A percentile compares a stretch with the other conserved stretches of the same genome.
These are phyloP conservation scores for Actinostola sp. DNA, from an alignment of 92 coral and sea anemone genomes.

Conservation along the genomic window DNA sequence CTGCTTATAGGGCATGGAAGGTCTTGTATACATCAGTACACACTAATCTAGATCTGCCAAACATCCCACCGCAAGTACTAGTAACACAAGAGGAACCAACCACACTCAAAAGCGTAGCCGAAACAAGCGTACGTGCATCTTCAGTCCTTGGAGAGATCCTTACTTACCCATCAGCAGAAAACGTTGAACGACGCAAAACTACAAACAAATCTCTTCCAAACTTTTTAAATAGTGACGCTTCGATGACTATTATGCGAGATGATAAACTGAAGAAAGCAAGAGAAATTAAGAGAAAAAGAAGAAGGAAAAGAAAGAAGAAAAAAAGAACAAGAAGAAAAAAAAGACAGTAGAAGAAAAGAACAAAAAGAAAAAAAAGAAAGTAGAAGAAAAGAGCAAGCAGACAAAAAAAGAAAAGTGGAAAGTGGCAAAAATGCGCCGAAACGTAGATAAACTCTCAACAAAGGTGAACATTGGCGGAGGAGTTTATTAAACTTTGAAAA, in stretches of 20 bases:
- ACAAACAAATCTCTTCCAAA: conserved; percentile 34
- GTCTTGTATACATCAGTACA: conserved; percentile 10
- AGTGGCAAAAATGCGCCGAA: background rate
- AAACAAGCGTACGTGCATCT: too few species aligned
- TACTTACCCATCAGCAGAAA: conserved; percentile 32
- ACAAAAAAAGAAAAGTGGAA: background rate
- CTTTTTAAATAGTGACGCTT: conserved; percentile 30
- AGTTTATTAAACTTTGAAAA: too few species aligned
- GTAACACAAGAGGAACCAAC: too few species aligned
- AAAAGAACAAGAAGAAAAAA: background rate
- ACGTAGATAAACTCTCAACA: background rate
- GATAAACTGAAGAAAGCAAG: conserved; percentile 47
- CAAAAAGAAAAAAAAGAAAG: conserved; percentile 24
- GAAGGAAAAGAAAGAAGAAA: background rate
- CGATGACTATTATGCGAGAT: conserved; percentile 40
- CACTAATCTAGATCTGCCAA: too few species aligned
- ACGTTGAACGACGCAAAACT: conserved; percentile 10
- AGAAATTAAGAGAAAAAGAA: conserved; percentile 25
- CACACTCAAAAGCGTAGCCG: too few species aligned
- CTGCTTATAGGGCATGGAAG: conserved; percentile 38
- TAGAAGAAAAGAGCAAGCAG: conserved; percentile 12
- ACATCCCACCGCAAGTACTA: background rate
- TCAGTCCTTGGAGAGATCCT: conserved; percentile 33
- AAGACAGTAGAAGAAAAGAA: background rate
- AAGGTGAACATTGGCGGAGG: background rate